These are phyloP conservation scores for Parnassius orleans DNA, from an alignment of 2,888 invertebrate genomes.

Conservation along the genomic window DNA sequence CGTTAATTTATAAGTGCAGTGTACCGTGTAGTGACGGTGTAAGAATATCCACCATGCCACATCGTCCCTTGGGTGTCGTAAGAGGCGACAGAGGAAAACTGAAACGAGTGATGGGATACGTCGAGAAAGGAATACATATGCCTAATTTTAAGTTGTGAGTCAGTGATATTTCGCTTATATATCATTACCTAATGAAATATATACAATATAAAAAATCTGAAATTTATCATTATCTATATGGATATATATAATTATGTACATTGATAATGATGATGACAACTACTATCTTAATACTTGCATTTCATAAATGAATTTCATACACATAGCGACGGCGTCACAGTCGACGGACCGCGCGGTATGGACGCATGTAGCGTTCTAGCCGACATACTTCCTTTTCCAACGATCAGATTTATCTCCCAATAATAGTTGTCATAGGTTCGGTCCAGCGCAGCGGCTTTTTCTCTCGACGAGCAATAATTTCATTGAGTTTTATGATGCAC, in stretches of 20 bases:
- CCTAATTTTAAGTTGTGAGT: too few relatives aligned
- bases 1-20: too few relatives aligned
- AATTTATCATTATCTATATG: neutral
- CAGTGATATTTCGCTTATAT: too few relatives aligned
- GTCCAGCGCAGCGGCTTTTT: neutral
- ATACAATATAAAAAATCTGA: too few relatives aligned
- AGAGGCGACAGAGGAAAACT: too few relatives aligned
- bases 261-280: neutral
- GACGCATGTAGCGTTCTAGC: neutral
- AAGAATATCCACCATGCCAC: too few relatives aligned
- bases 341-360: conserved; percentile 8
- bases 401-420: neutral
- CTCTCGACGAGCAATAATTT: conserved; percentile 1
- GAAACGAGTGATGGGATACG: too few relatives aligned
- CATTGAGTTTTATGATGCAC: neutral
- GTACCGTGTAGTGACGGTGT: too few relatives aligned
- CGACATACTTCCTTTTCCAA: conserved; percentile 10
- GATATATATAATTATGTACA: neutral
- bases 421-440: conserved; percentile 1
- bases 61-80: too few relatives aligned
- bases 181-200: too few relatives aligned
- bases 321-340: conserved; percentile 9
- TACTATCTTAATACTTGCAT: neutral
- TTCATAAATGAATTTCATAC: neutral
- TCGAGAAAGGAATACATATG: too few relatives aligned